These are phyloP conservation scores for Etia nguti DNA, from an alignment of 2,113 vertebrate species.

Conservation along the genomic window DNA sequence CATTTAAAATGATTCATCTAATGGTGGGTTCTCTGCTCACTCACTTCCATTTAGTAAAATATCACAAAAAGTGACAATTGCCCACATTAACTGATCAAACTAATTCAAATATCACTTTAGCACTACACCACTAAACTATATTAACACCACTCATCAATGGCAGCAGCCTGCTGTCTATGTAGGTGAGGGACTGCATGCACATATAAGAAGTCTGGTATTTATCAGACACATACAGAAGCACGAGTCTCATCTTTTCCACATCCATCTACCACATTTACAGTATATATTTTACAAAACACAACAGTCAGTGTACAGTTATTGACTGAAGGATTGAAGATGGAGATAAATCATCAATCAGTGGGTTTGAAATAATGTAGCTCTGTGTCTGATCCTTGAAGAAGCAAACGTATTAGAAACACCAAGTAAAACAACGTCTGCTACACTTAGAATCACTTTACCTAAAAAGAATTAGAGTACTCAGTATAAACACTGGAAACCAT, in stretches of 20 bases:
- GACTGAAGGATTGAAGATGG: not conserved
- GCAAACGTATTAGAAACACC: not conserved
- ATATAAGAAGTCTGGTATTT: not conserved
- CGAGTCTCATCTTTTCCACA: not conserved
- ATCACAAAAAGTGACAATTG: not conserved
- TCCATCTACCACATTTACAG: not conserved
- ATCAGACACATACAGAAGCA: not conserved
- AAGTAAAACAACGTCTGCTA: not conserved
- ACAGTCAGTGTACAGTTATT: not conserved
- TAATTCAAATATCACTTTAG: not conserved
- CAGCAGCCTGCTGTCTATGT: not conserved
- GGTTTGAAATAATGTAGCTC: not conserved
- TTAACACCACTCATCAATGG: not conserved
- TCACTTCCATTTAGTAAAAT: not conserved
- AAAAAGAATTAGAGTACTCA: not conserved
- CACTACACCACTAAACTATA: not conserved
- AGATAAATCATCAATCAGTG: not conserved
- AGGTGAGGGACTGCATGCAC: not conserved
- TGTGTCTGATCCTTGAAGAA: not conserved
- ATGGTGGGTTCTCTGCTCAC: not conserved
- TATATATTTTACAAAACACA: not conserved
- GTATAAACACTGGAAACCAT: not conserved
- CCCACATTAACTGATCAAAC: not conserved
- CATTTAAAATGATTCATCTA: not conserved
- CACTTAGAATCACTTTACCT: not conserved